A percentile compares a stretch with the other conserved stretches of the same genome.
These are phyloP conservation scores for Cephalopholis sonnerati DNA, from an alignment of 2,113 vertebrate species.

Conservation along the genomic window DNA sequence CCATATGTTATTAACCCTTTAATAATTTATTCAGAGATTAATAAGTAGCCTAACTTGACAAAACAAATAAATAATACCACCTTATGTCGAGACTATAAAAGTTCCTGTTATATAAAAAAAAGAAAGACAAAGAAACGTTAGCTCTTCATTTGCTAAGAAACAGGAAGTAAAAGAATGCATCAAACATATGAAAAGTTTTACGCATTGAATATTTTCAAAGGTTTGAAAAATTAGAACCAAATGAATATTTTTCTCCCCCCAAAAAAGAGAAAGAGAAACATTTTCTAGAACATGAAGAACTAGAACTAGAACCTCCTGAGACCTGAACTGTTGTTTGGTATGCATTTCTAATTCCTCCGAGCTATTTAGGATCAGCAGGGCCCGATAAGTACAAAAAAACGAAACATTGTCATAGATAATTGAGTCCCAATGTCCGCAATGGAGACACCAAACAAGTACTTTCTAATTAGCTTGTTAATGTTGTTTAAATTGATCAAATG, in stretches of 20 bases:
- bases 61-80: slow-evolving; percentile 3
- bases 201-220: neutral
- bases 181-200: neutral
- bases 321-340: too few species aligned
- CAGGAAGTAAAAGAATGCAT: neutral
- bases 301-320: too few species aligned
- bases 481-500: too few species aligned
- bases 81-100: neutral
- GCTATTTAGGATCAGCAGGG: too few species aligned
- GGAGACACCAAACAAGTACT: too few species aligned
- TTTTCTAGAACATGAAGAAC: too few species aligned
- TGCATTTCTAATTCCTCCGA: too few species aligned
- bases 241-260: neutral
- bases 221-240: neutral
- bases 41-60: neutral
- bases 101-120: neutral
- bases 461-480: too few species aligned
- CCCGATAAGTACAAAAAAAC: too few species aligned
- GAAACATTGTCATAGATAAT: too few species aligned
- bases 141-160: neutral
- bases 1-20: neutral
- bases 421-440: too few species aligned
- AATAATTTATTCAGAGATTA: neutral
- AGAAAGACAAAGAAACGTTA: slow-evolving; percentile 14
- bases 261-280: neutral